Conservation (phyloP, 2,113 vertebrate genomes). For the Columba livia region DNA sequence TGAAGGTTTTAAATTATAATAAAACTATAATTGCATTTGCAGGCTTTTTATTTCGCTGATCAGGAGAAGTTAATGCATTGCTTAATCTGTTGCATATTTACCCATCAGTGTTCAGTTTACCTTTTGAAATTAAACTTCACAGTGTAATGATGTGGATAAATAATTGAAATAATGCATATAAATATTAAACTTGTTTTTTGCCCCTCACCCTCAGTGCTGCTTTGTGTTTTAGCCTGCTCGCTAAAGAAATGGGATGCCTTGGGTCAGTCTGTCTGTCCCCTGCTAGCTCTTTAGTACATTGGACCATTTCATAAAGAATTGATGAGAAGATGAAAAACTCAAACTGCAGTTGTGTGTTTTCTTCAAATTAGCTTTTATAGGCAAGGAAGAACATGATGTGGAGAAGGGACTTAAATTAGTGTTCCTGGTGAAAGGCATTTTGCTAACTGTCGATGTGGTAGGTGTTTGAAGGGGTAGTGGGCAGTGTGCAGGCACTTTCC, state of each 20-base stretch:
- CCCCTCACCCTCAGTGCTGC: not conserved
- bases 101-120: not conserved
- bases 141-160: not conserved
- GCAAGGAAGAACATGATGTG: not conserved
- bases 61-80: not conserved
- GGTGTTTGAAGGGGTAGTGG: not conserved
- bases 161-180: not conserved
- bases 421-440: not conserved
- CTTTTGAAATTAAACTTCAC: not conserved
- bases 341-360: not conserved
- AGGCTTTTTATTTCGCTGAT: not conserved
- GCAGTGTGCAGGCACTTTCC: accelerated
- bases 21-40: not conserved
- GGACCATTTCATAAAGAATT: not conserved
- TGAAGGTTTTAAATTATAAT: not conserved
- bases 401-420: not conserved
- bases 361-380: not conserved
- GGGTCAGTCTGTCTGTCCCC: not conserved
- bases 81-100: slow-evolving; percentile 6
- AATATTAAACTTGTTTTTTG: not conserved
- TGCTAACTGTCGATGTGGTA: not conserved
- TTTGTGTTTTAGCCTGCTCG: not conserved
- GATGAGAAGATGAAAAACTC: not conserved
- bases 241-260: not conserved
- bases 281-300: not conserved